A percentile compares a stretch with the other conserved stretches of the same genome.
Conservation (phyloP, 2,113 vertebrate species). For the Siniperca knerii region DNA sequence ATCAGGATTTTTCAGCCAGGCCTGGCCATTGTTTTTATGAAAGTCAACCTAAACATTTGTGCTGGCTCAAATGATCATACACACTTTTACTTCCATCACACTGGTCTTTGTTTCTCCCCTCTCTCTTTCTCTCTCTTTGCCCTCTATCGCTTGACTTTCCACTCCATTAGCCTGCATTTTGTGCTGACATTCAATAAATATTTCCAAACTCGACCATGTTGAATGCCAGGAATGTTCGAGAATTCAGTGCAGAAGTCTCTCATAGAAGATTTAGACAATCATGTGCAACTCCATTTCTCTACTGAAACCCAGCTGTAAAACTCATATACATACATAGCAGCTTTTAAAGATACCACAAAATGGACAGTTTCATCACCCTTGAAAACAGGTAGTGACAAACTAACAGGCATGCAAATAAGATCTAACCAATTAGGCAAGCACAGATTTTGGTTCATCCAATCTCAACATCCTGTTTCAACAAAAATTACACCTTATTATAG, state of each 20-base stretch:
- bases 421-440: background rate
- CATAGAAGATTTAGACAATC: background rate
- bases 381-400: background rate
- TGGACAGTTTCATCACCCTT: background rate
- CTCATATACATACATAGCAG: background rate
- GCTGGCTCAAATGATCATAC: background rate
- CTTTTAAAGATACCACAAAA: background rate
- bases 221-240: background rate
- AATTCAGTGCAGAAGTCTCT: background rate
- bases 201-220: background rate
- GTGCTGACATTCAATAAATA: conserved; percentile 19
- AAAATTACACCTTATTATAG: background rate
- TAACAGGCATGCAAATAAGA: background rate
- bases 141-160: conserved; percentile 30
- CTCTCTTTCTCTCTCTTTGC: background rate
- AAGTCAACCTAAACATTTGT: background rate
- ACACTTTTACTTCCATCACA: background rate
- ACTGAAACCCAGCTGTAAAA: background rate
- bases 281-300: background rate
- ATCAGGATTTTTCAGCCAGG: background rate
- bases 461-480: background rate
- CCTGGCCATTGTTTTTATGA: background rate
- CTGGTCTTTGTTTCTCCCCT: background rate
- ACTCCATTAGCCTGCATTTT: conserved; percentile 33
- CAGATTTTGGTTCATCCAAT: background rate